A percentile compares a stretch with the other conserved stretches of the same genome.
Evolutionary conservation across 1,140 invertebrate genomes (phyloP).

Genomic region (Cepaea nemoralis): DNA sequence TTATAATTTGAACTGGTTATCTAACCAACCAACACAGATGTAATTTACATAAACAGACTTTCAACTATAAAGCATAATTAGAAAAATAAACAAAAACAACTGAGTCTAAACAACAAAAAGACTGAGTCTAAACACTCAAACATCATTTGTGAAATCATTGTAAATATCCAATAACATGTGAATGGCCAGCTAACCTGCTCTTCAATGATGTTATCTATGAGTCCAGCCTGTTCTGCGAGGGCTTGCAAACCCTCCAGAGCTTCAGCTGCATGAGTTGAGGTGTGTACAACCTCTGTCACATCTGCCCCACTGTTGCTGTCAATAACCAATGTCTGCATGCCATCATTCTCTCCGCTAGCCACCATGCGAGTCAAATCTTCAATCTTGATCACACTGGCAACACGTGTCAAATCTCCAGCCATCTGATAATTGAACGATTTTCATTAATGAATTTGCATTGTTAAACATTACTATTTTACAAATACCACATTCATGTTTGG

Average conservation of each 20-base stretch:
- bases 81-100: too few species aligned
- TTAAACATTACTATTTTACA: too few species aligned
- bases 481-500: too few species aligned
- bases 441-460: too few species aligned
- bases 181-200: conserved; percentile 32
- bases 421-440: conserved; percentile 8
- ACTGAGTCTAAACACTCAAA: too few species aligned
- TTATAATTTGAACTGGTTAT: too few species aligned
- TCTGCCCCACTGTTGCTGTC: conserved; percentile 9
- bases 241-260: conserved; percentile 68
- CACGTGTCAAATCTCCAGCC: background rate
- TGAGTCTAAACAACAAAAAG: too few species aligned
- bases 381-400: conserved; percentile 43
- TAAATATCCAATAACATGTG: background rate
- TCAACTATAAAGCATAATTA: too few species aligned
- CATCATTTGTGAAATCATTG: background rate
- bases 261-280: conserved; percentile 57
- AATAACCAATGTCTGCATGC: conserved; percentile 9
- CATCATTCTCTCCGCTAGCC: background rate
- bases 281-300: background rate
- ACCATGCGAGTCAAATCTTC: conserved; percentile 41
- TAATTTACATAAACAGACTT: too few species aligned
- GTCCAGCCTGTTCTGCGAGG: conserved; percentile 60
- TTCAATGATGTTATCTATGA: conserved; percentile 49
- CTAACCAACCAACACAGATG: too few species aligned